These are phyloP conservation scores for Apotomis capreana DNA, from an alignment of 2,888 invertebrate genomes.

Conservation along the genomic window DNA sequence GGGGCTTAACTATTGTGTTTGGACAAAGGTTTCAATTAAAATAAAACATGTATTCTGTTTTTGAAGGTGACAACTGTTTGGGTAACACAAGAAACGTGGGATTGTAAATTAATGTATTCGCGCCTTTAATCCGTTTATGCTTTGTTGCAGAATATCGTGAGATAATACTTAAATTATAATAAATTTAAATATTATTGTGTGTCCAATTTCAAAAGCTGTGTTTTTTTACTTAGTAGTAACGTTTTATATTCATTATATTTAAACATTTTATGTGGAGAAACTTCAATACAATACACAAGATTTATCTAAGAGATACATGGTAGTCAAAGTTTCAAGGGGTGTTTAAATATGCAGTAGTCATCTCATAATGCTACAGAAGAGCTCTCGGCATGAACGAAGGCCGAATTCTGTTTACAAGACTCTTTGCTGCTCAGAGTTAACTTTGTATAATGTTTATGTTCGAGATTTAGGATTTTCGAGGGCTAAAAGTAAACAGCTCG, in stretches of 20 bases:
- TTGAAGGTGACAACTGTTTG: constrained; percentile 28
- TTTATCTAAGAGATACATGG: constrained; percentile 1
- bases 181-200: not conserved
- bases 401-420: constrained; percentile 36
- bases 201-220: too few species aligned
- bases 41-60: constrained; percentile 51
- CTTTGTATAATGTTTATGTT: constrained; percentile 36
- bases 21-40: constrained; percentile 63
- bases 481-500: constrained; percentile 27
- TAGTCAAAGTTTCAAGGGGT: constrained; percentile 14
- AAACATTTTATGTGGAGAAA: too few species aligned
- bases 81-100: constrained; percentile 38
- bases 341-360: constrained; percentile 31
- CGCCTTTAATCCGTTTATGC: not conserved
- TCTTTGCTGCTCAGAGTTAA: constrained; percentile 33
- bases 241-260: too few species aligned
- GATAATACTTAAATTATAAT: not conserved
- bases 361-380: constrained; percentile 30
- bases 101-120: not conserved
- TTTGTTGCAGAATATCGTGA: not conserved
- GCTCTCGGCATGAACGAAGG: constrained; percentile 21
- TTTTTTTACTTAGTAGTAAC: too few species aligned
- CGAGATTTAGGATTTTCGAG: constrained; percentile 33
- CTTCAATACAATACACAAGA: not conserved
- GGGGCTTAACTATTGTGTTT: constrained; percentile 69